Conservation (phyloP, 1,140 invertebrate species). For the Aphaenogaster ashmeadi region DNA sequence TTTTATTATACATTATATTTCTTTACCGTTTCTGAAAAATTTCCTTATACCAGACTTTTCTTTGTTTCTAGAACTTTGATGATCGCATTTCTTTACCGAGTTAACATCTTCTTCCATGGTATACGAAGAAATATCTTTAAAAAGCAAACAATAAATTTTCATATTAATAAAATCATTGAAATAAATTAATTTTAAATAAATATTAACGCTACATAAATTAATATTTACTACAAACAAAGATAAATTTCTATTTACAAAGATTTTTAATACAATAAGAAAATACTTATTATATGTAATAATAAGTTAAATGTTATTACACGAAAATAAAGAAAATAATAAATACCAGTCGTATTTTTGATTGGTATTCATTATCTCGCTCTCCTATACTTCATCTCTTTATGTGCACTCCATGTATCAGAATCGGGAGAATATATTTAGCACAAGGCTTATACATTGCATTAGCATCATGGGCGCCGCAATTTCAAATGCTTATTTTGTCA, state of each 20-base stretch:
- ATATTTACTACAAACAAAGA: background rate
- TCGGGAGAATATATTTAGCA: conserved; percentile 53
- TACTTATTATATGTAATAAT: background rate
- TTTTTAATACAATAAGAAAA: background rate
- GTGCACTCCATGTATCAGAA: conserved; percentile 11
- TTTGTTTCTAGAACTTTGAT: background rate
- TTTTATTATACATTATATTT: background rate
- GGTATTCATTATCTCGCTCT: background rate
- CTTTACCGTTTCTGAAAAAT: conserved; percentile 35
- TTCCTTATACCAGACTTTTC: conserved; percentile 8
- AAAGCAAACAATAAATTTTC: background rate
- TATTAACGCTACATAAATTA: background rate
- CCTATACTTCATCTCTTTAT: conserved; percentile 26
- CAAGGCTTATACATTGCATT: conserved; percentile 41
- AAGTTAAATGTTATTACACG: background rate
- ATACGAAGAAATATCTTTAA: conserved; percentile 1
- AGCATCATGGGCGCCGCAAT: conserved; percentile 8
- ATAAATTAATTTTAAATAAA: background rate
- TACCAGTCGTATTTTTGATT: background rate
- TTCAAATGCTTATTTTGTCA: background rate
- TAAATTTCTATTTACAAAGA: background rate
- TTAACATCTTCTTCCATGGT: conserved; percentile 38
- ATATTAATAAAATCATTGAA: background rate
- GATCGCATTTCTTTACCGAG: background rate
- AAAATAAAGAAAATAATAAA: too few relatives aligned